phyloP scores from a whole-genome alignment of 1,140 invertebrate species.

The Diachasma alloeum region DNA sequence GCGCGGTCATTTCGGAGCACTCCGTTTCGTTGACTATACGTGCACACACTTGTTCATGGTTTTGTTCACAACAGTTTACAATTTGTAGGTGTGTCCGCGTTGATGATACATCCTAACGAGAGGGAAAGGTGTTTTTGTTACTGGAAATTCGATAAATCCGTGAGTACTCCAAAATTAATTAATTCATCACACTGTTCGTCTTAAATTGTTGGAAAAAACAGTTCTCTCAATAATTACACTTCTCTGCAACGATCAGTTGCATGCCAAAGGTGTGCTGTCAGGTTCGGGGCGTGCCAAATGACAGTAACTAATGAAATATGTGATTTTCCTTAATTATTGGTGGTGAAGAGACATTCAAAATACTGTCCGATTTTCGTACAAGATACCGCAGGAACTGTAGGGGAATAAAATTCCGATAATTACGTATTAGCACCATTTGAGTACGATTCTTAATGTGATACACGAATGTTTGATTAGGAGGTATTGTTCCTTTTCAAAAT shows the following conservation, averaged over 20 bases:
- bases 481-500: too few relatives aligned
- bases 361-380: too few relatives aligned
- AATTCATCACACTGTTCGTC: background rate
- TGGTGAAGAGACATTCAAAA: background rate
- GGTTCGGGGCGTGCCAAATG: background rate
- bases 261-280: background rate
- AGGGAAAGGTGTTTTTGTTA: background rate
- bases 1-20: background rate
- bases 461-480: too few relatives aligned
- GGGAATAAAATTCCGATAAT: background rate
- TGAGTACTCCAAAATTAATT: background rate
- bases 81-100: conserved; percentile 9
- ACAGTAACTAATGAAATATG: background rate
- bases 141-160: background rate
- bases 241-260: background rate
- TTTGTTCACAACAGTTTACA: background rate
- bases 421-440: too few relatives aligned
- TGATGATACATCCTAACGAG: background rate
- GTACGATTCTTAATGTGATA: too few relatives aligned
- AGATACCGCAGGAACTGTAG: too few relatives aligned
- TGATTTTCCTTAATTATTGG: background rate
- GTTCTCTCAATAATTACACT: too few relatives aligned
- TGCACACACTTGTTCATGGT: background rate
- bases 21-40: background rate
- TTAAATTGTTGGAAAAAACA: background rate